Evolutionary conservation across 2,113 vertebrate species (phyloP).

Genomic region (Argyrosomus japonicus): DNA sequence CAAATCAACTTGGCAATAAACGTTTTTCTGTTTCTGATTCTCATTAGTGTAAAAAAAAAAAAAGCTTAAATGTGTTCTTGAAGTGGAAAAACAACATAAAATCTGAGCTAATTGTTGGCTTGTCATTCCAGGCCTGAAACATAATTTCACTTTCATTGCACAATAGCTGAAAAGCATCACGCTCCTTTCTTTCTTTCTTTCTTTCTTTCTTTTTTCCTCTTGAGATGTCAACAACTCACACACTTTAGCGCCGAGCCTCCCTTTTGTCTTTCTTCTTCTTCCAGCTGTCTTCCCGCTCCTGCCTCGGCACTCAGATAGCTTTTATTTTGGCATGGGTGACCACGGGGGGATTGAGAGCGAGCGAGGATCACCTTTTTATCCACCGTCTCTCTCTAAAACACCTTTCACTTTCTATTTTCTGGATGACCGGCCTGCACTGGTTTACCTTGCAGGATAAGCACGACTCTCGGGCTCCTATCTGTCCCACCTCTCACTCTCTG

Average conservation of each 20-base stretch:
- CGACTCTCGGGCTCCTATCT: slow-evolving; percentile 24
- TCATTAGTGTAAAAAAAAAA: too few relatives aligned
- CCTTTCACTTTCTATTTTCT: slow-evolving; percentile 79
- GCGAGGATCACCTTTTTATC: slow-evolving; percentile 71
- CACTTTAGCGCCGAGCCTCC: neutral
- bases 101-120: too few relatives aligned
- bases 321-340: slow-evolving; percentile 42
- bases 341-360: slow-evolving; percentile 47
- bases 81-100: too few relatives aligned
- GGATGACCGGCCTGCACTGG: slow-evolving; percentile 64
- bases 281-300: neutral
- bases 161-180: slow-evolving; percentile 7
- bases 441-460: slow-evolving; percentile 52
- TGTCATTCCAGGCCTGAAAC: neutral
- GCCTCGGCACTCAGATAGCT: slow-evolving; percentile 40
- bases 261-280: neutral
- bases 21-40: too few relatives aligned
- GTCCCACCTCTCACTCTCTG: slow-evolving; percentile 1
- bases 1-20: too few relatives aligned
- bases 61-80: too few relatives aligned
- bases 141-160: neutral
- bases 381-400: slow-evolving; percentile 59
- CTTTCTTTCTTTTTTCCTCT: neutral
- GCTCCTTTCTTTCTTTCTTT: neutral
- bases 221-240: neutral